A percentile compares a stretch with the other conserved stretches of the same genome.
Conservation (phyloP, 2,113 vertebrate species). For the Felis chaus region DNA sequence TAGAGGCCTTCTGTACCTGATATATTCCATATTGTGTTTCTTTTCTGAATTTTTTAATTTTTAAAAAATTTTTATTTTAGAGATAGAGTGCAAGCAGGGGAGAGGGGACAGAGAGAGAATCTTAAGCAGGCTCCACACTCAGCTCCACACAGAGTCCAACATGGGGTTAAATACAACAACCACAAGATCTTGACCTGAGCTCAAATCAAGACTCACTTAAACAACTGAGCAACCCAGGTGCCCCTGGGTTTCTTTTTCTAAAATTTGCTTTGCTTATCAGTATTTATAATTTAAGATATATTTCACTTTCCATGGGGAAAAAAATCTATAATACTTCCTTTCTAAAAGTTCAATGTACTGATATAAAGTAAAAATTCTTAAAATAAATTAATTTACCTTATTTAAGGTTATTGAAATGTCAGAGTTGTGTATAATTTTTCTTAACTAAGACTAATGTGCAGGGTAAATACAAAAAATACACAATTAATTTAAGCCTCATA, state of each 20-base stretch:
- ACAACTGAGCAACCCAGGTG: no score
- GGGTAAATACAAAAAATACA: neutral
- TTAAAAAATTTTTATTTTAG: no score
- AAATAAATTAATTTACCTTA: neutral
- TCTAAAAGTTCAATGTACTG: neutral
- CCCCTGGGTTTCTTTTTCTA: neutral
- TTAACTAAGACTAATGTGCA: neutral
- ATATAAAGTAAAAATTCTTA: neutral
- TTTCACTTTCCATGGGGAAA: neutral
- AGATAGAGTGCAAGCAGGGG: no score
- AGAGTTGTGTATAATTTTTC: neutral
- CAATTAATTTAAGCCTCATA: neutral
- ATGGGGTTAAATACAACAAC: no score
- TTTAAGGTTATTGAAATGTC: neutral
- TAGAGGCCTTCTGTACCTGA: neutral
- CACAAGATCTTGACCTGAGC: no score
- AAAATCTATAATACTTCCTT: neutral
- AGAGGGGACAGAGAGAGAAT: no score
- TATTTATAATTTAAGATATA: slow-evolving; percentile 2
- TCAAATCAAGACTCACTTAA: neutral
- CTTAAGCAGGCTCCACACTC: no score
- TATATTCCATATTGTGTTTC: neutral
- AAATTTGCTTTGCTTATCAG: neutral
- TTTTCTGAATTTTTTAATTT: neutral
- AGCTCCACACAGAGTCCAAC: no score